Evolutionary conservation across 2,113 vertebrate species (phyloP).

Genomic region (Crotalus viridis): DNA sequence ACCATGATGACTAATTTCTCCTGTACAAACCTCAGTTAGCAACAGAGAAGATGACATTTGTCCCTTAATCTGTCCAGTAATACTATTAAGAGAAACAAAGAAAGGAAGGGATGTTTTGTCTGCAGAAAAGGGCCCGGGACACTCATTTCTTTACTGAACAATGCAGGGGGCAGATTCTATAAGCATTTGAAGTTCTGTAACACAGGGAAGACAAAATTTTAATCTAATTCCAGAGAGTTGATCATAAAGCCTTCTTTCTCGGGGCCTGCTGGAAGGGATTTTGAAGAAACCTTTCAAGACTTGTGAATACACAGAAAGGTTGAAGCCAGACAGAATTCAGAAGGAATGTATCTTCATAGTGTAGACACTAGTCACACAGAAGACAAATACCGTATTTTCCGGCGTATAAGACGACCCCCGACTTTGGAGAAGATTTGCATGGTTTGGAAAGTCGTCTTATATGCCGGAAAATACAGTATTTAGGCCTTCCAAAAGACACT

Average conservation of each 20-base stretch:
- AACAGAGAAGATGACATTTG: background rate
- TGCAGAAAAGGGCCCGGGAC: background rate
- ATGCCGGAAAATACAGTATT: no score
- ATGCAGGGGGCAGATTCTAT: background rate
- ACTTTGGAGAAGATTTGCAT: no score
- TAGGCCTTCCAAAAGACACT: background rate
- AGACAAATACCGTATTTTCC: background rate
- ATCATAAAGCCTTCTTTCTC: background rate
- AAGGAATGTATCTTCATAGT: background rate
- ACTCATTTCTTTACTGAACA: background rate
- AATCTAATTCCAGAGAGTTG: background rate
- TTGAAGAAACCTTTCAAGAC: background rate
- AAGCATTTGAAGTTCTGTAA: background rate
- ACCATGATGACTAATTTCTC: background rate
- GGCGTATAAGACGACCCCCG: no score
- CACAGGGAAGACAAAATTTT: background rate
- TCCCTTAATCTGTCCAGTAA: background rate
- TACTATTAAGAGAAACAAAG: background rate
- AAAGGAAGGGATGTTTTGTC: background rate
- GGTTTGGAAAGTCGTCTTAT: no score
- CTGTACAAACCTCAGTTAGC: background rate
- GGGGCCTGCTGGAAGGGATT: background rate
- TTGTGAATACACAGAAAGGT: background rate
- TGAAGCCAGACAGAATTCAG: background rate
- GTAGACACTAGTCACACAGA: background rate